These are phyloP conservation scores for Uropetala carovei DNA, from an alignment of 2,888 invertebrate genomes.

Conservation along the genomic window DNA sequence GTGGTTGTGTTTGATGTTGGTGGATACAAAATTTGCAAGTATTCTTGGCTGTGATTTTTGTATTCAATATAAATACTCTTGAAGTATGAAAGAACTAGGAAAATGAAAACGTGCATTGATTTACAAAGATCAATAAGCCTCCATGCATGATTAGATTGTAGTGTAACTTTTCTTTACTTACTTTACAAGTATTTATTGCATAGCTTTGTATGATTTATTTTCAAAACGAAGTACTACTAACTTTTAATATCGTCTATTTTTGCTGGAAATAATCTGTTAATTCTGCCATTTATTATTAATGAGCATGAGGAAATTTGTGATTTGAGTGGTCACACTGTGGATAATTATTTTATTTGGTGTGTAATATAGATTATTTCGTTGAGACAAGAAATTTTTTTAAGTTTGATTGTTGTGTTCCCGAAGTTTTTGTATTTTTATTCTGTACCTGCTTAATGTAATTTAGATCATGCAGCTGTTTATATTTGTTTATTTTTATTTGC, in stretches of 20 bases:
- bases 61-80: constrained; percentile 55
- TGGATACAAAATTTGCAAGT: constrained; percentile 64
- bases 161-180: constrained; percentile 34
- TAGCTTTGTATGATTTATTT: constrained; percentile 19
- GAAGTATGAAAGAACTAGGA: constrained; percentile 39
- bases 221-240: constrained; percentile 20
- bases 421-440: constrained; percentile 25
- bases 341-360: not conserved
- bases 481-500: constrained; percentile 35
- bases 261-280: not conserved
- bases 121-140: constrained; percentile 45
- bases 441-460: not conserved
- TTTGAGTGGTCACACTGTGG: not conserved
- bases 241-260: constrained; percentile 26
- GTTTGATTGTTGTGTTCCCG: constrained; percentile 28
- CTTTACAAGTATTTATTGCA: constrained; percentile 34
- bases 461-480: not conserved
- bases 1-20: constrained; percentile 26
- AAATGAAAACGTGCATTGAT: constrained; percentile 24
- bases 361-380: constrained; percentile 6
- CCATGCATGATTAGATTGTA: constrained; percentile 51
- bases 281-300: constrained; percentile 16
- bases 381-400: too few species aligned
- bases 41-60: constrained; percentile 61
- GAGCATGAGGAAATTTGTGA: constrained; percentile 42